phyloP scores from a whole-genome alignment of 2,797 vertebrate genomes.

The Danio tinwini region DNA sequence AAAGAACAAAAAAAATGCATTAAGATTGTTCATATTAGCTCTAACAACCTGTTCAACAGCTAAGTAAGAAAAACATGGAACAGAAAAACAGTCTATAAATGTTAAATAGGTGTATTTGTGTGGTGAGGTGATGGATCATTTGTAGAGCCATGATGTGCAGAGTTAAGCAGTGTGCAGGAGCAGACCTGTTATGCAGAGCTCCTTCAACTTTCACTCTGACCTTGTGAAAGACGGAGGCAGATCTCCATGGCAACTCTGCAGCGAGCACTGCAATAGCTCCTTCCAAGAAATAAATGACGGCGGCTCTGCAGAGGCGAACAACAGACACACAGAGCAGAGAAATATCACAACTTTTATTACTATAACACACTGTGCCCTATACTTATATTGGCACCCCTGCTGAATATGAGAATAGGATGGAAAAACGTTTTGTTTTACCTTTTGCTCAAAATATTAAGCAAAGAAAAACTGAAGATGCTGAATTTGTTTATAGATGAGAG shows the following conservation, averaged over 20 bases:
- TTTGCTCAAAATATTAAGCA: too few relatives aligned
- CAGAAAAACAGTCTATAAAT: too few relatives aligned
- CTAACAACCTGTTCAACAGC: too few relatives aligned
- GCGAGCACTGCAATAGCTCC: conserved; percentile 65
- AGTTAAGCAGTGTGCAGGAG: conserved; percentile 28
- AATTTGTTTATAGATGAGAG: too few relatives aligned
- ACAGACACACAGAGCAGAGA: conserved; percentile 24
- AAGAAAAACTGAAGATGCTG: too few relatives aligned
- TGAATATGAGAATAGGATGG: too few relatives aligned
- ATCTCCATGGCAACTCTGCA: conserved; percentile 80
- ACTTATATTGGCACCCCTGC: neutral
- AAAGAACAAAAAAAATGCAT: too few relatives aligned
- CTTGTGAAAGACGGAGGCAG: conserved; percentile 68
- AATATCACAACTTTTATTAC: conserved; percentile 25
- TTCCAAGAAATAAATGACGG: conserved; percentile 61
- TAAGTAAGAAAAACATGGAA: too few relatives aligned
- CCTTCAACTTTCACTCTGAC: conserved; percentile 69
- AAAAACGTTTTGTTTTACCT: too few relatives aligned
- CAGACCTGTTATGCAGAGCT: conserved; percentile 58
- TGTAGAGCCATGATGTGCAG: neutral
- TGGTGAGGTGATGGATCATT: too few relatives aligned
- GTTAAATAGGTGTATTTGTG: too few relatives aligned
- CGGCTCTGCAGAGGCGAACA: conserved; percentile 55
- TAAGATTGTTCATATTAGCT: too few relatives aligned
- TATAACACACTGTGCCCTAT: neutral